A percentile compares a stretch with the other conserved stretches of the same genome.
Conservation (phyloP, 2,797 vertebrate genomes). For the Garrulus glandarius region DNA sequence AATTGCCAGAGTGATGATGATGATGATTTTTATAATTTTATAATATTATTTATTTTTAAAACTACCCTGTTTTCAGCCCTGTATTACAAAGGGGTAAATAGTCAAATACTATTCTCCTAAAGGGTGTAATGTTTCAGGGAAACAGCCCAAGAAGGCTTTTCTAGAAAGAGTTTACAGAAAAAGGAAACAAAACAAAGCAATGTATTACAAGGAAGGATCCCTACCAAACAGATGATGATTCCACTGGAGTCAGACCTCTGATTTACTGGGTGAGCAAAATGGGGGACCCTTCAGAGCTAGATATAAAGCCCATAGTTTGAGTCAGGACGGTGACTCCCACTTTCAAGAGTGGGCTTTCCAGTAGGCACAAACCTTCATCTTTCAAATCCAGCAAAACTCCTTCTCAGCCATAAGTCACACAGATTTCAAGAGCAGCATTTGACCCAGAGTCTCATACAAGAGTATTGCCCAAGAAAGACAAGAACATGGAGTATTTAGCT, state of each 20-base stretch:
- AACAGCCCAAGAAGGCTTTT: neutral
- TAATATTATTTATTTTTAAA: neutral
- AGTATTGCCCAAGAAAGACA: neutral
- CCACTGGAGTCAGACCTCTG: neutral
- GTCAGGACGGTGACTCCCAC: neutral
- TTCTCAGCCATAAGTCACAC: neutral
- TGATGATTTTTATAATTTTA: neutral
- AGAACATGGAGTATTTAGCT: neutral
- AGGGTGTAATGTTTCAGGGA: neutral
- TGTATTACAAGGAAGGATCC: neutral
- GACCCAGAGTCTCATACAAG: neutral
- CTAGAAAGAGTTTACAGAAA: neutral
- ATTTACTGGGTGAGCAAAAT: neutral
- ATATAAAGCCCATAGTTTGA: neutral
- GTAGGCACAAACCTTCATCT: neutral
- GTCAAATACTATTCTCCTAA: neutral
- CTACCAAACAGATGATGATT: neutral
- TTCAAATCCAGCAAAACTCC: neutral
- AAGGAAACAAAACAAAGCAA: neutral
- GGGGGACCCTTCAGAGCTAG: neutral
- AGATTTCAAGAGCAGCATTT: neutral
- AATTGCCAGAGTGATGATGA: neutral
- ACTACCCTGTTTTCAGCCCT: neutral
- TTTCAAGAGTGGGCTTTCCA: neutral
- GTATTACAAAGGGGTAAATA: neutral